These are phyloP conservation scores for Podiceps cristatus DNA, from an alignment of 2,113 vertebrate genomes.

Conservation along the genomic window DNA sequence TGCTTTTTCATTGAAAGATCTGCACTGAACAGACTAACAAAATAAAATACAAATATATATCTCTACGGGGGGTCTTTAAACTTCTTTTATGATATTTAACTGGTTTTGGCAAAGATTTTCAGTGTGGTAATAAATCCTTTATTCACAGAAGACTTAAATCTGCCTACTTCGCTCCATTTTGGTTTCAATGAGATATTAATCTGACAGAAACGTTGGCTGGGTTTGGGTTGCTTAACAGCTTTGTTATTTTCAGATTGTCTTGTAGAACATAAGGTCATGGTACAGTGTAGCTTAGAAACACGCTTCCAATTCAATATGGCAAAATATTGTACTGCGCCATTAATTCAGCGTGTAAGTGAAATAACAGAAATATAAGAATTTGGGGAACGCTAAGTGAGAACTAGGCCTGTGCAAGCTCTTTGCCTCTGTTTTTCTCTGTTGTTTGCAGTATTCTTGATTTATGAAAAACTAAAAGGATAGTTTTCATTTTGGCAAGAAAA, in stretches of 20 bases:
- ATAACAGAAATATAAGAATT: conserved; percentile 18
- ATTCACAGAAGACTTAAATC: conserved; percentile 69
- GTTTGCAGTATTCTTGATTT: conserved; percentile 27
- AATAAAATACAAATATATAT: conserved; percentile 69
- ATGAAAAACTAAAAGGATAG: conserved; percentile 4
- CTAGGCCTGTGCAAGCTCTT: neutral
- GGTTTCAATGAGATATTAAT: conserved; percentile 63
- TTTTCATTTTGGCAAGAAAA: conserved; percentile 39
- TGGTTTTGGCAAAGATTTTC: conserved; percentile 64
- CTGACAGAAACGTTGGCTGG: conserved; percentile 58
- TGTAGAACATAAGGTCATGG: conserved; percentile 55
- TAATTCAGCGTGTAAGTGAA: conserved; percentile 35
- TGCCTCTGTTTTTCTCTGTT: conserved; percentile 19
- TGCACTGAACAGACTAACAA: conserved; percentile 51
- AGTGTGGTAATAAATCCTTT: conserved; percentile 71
- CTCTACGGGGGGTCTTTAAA: conserved; percentile 58
- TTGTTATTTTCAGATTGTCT: conserved; percentile 67
- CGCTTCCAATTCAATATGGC: conserved; percentile 37
- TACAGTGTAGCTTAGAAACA: conserved; percentile 29
- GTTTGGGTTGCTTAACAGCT: conserved; percentile 58
- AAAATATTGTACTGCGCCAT: neutral
- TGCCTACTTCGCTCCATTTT: conserved; percentile 70
- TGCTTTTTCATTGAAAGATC: conserved; percentile 59
- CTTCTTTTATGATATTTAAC: conserved; percentile 67
- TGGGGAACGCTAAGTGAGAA: neutral